Evolutionary conservation across 1,140 invertebrate genomes (phyloP).

Genomic region (Mylabris phalerata): DNA sequence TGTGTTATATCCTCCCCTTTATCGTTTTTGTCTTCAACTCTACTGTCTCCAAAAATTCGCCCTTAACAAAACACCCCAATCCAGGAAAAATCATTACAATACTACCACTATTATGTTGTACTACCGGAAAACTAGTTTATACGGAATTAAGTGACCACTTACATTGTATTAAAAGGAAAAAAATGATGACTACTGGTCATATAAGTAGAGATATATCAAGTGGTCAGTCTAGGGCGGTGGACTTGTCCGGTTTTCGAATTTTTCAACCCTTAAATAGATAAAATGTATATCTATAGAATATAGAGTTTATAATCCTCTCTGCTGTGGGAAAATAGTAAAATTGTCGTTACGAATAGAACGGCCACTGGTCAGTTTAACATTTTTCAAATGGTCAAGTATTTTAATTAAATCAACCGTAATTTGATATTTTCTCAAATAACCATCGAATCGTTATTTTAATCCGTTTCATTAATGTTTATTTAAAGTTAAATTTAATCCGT

Average conservation of each 20-base stretch:
- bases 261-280: slow-evolving; percentile 17
- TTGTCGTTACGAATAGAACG: slow-evolving; percentile 3
- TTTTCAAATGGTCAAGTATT: too few species aligned
- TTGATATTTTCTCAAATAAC: too few species aligned
- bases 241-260: slow-evolving; percentile 18
- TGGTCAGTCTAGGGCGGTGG: slow-evolving; percentile 13
- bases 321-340: slow-evolving; percentile 13
- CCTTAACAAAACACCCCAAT: slow-evolving; percentile 9
- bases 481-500: too few species aligned
- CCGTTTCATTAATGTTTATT: too few species aligned
- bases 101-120: neutral
- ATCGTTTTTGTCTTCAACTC: too few species aligned
- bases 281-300: slow-evolving; percentile 4
- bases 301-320: neutral
- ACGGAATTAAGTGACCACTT: slow-evolving; percentile 21
- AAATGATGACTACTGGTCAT: slow-evolving; percentile 1
- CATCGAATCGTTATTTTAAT: too few species aligned
- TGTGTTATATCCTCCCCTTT: too few species aligned
- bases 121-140: slow-evolving; percentile 19
- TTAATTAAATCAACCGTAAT: too few species aligned
- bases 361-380: slow-evolving; percentile 2
- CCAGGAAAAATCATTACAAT: slow-evolving; percentile 23
- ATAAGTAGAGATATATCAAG: neutral
- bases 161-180: neutral
- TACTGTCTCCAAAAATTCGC: slow-evolving; percentile 22